Evolutionary conservation across 2,113 vertebrate genomes (phyloP).

Genomic region (Varanus komodoensis): DNA sequence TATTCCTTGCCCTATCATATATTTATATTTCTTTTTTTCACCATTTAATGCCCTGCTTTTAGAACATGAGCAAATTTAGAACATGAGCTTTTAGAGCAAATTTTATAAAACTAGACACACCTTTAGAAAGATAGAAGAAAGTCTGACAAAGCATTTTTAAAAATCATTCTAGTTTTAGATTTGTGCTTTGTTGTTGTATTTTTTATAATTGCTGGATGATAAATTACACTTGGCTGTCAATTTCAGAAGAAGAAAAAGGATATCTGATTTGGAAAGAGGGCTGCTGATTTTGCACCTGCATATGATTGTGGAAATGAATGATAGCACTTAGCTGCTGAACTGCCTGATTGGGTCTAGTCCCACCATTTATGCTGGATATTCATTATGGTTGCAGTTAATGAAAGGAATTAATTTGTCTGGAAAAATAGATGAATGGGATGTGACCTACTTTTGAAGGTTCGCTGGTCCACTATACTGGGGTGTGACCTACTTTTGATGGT

Average conservation of each 20-base stretch:
- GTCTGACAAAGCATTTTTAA: too few species aligned
- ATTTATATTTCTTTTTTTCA: neutral
- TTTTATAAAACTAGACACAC: neutral
- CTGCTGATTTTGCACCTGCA: conserved; percentile 33
- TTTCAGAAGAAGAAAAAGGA: conserved; percentile 18
- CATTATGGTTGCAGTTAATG: neutral
- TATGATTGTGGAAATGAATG: conserved; percentile 29
- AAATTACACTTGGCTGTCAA: neutral
- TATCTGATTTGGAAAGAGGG: neutral
- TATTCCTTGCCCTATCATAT: neutral
- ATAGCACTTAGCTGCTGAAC: neutral
- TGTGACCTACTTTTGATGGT: conserved; percentile 4
- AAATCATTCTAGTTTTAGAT: neutral
- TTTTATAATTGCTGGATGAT: neutral
- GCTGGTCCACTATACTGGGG: neutral
- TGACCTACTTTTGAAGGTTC: conserved; percentile 4
- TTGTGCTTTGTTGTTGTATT: neutral
- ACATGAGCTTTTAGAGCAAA: too few species aligned
- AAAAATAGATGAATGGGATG: neutral
- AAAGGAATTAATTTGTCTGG: conserved; percentile 14
- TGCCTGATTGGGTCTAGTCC: conserved; percentile 15
- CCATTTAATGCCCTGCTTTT: neutral
- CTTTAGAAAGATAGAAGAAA: neutral
- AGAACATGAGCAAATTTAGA: too few species aligned
- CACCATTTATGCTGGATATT: conserved; percentile 5